These are phyloP conservation scores for Phyllotis vaccarum DNA, from an alignment of 2,797 vertebrate species.

Conservation along the genomic window DNA sequence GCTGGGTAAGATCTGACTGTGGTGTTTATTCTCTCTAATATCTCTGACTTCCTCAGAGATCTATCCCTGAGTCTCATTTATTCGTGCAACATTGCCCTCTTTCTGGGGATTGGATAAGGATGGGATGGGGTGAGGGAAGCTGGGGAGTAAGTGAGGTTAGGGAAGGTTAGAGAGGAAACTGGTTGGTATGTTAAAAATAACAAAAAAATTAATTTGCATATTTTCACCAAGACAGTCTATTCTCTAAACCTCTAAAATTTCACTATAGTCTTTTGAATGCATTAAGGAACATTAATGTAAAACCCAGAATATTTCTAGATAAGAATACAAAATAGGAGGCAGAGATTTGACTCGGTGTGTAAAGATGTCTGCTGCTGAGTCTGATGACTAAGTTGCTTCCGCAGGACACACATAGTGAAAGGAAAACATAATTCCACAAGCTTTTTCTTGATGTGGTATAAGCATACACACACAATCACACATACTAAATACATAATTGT, in stretches of 20 bases:
- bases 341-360: not conserved
- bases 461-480: not conserved
- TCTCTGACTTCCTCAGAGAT: too few species aligned
- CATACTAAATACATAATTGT: not conserved
- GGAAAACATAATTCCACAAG: too few species aligned
- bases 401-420: not conserved
- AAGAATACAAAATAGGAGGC: not conserved
- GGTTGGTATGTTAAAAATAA: too few species aligned
- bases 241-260: not conserved
- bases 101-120: too few species aligned
- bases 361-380: not conserved
- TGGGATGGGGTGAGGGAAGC: too few species aligned
- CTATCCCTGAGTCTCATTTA: too few species aligned
- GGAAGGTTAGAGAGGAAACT: too few species aligned
- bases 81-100: too few species aligned
- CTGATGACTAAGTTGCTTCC: too few species aligned
- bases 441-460: not conserved
- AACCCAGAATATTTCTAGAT: not conserved
- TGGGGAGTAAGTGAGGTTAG: too few species aligned
- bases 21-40: too few species aligned
- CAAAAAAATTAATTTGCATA: not conserved
- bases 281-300: not conserved
- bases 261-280: not conserved
- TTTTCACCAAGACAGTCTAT: not conserved
- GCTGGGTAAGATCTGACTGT: too few species aligned